These are phyloP conservation scores for Strigamia transsilvanica DNA, from an alignment of 2,888 invertebrate species.

Conservation along the genomic window DNA sequence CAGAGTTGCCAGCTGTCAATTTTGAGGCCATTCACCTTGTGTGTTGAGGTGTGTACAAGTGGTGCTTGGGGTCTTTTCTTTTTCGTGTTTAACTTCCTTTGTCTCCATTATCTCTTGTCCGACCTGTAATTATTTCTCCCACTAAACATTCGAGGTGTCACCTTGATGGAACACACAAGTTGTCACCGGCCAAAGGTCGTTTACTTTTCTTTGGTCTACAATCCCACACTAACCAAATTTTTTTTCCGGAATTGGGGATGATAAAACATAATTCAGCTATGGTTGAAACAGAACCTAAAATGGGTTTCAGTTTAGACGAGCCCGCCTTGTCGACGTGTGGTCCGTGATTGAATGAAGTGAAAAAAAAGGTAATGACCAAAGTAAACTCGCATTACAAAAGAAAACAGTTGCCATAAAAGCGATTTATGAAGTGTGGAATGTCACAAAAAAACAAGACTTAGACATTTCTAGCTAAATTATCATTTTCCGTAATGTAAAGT, in stretches of 20 bases:
- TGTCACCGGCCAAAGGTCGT: slow-evolving; percentile 34
- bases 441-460: background rate
- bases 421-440: background rate
- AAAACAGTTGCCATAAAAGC: slow-evolving; percentile 12
- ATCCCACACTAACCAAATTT: background rate
- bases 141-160: slow-evolving; percentile 41
- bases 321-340: background rate
- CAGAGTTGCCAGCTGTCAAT: background rate
- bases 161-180: slow-evolving; percentile 29
- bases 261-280: background rate
- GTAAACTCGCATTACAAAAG: slow-evolving; percentile 2
- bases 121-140: slow-evolving; percentile 44
- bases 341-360: slow-evolving; percentile 15
- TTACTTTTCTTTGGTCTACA: background rate
- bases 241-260: background rate
- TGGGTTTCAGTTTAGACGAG: background rate
- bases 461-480: background rate
- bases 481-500: background rate
- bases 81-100: slow-evolving; percentile 39
- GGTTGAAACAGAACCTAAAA: background rate
- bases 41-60: slow-evolving; percentile 14
- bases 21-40: slow-evolving; percentile 22
- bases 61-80: slow-evolving; percentile 14
- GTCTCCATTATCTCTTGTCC: slow-evolving; percentile 39
- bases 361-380: slow-evolving; percentile 23